These are phyloP conservation scores for Nasonia giraulti DNA, from an alignment of 1,140 invertebrate genomes.

Conservation along the genomic window DNA sequence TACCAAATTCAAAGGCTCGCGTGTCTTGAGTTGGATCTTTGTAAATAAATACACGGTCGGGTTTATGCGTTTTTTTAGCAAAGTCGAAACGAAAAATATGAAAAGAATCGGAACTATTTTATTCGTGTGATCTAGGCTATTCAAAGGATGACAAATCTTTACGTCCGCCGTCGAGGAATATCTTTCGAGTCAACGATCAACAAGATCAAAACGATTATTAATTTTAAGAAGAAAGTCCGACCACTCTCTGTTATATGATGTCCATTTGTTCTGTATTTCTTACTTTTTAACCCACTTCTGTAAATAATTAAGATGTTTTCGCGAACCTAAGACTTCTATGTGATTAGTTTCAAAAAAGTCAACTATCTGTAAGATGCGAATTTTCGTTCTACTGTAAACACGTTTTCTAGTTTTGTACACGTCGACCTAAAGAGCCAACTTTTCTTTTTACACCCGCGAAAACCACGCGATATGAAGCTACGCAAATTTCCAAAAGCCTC, in stretches of 20 bases:
- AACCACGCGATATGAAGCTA: background rate
- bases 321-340: constrained; percentile 22
- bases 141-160: background rate
- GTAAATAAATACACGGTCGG: background rate
- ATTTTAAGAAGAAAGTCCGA: constrained; percentile 12
- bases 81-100: background rate
- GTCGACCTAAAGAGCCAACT: background rate
- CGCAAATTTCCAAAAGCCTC: background rate
- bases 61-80: background rate
- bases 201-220: constrained; percentile 35
- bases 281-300: constrained; percentile 3
- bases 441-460: background rate
- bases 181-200: constrained; percentile 28
- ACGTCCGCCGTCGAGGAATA: background rate
- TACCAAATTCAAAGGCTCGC: background rate
- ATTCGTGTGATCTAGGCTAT: background rate
- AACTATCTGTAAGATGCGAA: constrained; percentile 9
- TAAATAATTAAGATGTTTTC: constrained; percentile 21
- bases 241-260: background rate
- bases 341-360: constrained; percentile 18
- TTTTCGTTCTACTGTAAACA: background rate
- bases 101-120: background rate
- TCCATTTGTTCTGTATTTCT: background rate
- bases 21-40: background rate
- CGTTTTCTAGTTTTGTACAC: constrained; percentile 14